A percentile compares a stretch with the other conserved stretches of the same genome.
phyloP scores from a whole-genome alignment of 1,140 invertebrate species.

The Calosoma granatense region DNA sequence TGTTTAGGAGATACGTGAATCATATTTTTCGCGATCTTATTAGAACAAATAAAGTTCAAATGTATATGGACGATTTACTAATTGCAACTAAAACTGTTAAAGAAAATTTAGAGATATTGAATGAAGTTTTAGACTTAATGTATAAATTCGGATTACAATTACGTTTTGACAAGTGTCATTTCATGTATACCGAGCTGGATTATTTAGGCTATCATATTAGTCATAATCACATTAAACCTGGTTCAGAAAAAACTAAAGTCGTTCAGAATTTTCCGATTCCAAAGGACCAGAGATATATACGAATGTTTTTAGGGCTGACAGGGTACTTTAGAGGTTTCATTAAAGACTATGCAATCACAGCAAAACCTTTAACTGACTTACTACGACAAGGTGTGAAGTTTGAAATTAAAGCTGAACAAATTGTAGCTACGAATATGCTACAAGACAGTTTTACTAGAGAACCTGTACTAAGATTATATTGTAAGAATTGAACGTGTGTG shows the following conservation, averaged over 20 bases:
- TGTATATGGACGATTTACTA: slow-evolving; percentile 21
- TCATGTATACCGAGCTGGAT: slow-evolving; percentile 16
- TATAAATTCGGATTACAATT: slow-evolving; percentile 2
- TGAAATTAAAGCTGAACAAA: slow-evolving; percentile 14
- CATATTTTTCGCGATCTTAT: slow-evolving; percentile 13
- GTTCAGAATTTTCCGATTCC: slow-evolving; percentile 15
- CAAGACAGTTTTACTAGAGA: slow-evolving; percentile 17
- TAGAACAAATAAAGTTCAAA: slow-evolving; percentile 12
- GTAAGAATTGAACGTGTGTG: too few species aligned
- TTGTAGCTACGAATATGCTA: slow-evolving; percentile 16
- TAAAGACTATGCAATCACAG: slow-evolving; percentile 21
- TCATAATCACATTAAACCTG: background rate
- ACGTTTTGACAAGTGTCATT: slow-evolving; percentile 13
- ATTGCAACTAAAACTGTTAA: slow-evolving; percentile 15
- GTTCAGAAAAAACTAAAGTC: background rate
- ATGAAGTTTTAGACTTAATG: slow-evolving; percentile 13
- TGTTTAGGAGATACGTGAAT: slow-evolving; percentile 15
- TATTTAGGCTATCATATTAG: slow-evolving; percentile 19
- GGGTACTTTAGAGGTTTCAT: slow-evolving; percentile 32
- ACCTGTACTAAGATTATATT: slow-evolving; percentile 15
- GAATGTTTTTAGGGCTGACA: slow-evolving; percentile 27
- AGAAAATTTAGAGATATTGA: slow-evolving; percentile 18
- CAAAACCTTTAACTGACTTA: slow-evolving; percentile 22
- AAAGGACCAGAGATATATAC: slow-evolving; percentile 15
- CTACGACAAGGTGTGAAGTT: slow-evolving; percentile 21